These are phyloP conservation scores for Trachymyrmex cornetzi DNA, from an alignment of 1,140 invertebrate genomes.

Conservation along the genomic window DNA sequence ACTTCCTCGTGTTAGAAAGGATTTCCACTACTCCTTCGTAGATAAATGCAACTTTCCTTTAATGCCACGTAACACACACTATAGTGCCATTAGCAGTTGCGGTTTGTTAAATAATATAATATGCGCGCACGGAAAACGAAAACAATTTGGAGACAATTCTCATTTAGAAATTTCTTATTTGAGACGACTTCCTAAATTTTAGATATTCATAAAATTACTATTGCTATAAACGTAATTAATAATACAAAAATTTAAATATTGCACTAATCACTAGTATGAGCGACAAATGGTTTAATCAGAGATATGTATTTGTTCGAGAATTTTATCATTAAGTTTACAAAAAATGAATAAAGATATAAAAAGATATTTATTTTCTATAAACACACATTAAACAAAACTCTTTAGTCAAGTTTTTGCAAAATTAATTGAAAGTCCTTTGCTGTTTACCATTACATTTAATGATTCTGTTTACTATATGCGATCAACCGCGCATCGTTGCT, in stretches of 20 bases:
- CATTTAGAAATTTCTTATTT: background rate
- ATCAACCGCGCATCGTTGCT: background rate
- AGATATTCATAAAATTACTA: background rate
- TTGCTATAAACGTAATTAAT: background rate
- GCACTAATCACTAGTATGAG: background rate
- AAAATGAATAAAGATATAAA: background rate
- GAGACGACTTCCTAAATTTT: background rate
- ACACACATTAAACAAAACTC: too few relatives aligned
- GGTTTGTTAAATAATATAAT: slow-evolving; percentile 31
- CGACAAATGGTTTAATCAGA: background rate
- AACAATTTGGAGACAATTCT: slow-evolving; percentile 21
- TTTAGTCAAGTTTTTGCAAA: background rate
- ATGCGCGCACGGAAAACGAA: background rate
- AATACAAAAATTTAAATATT: background rate
- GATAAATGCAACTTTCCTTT: slow-evolving; percentile 41
- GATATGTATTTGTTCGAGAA: background rate
- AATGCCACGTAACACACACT: slow-evolving; percentile 38
- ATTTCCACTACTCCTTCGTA: slow-evolving; percentile 46
- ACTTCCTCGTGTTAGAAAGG: slow-evolving; percentile 60
- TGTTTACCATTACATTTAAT: background rate
- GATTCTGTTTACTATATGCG: slow-evolving; percentile 5
- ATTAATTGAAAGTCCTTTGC: background rate
- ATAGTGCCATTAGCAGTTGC: background rate
- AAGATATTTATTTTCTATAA: background rate
- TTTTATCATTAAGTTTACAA: slow-evolving; percentile 1